Conservation (phyloP, 2,113 vertebrate genomes). For the Anolis carolinensis region DNA sequence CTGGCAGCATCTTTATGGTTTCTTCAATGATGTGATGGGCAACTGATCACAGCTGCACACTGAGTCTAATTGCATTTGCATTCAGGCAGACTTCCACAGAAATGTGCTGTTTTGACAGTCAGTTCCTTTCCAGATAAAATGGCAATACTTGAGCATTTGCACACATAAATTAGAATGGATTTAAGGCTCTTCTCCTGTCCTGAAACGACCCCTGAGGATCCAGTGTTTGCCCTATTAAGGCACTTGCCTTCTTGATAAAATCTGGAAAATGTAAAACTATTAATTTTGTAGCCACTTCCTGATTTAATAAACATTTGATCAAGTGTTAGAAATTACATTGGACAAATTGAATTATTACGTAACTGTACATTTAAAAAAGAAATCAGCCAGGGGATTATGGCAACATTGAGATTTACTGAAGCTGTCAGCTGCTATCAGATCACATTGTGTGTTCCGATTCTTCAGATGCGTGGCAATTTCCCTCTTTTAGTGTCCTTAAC, state of each 20-base stretch:
- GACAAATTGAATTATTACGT: slow-evolving; percentile 10
- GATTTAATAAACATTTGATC: slow-evolving; percentile 11
- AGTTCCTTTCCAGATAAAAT: not conserved
- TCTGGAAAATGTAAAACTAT: not conserved
- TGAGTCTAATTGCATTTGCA: not conserved
- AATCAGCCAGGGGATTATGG: not conserved
- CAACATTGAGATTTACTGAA: not conserved
- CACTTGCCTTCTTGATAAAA: not conserved
- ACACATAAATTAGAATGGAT: not conserved
- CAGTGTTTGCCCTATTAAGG: not conserved
- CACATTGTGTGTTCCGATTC: slow-evolving; percentile 9
- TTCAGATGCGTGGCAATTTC: not conserved
- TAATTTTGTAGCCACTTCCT: not conserved
- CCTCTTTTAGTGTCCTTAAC: not conserved
- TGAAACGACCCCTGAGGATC: not conserved
- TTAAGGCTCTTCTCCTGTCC: not conserved
- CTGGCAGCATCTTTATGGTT: not conserved
- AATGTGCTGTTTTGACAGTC: not conserved
- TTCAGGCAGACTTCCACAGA: not conserved
- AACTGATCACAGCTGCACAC: not conserved
- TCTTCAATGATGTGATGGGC: not conserved
- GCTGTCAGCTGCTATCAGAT: slow-evolving; percentile 18
- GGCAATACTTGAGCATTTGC: not conserved
- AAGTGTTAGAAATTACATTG: not conserved
- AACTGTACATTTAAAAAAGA: not conserved